These are phyloP conservation scores for Felis catus DNA, from an alignment of 2,113 vertebrate genomes.

Conservation along the genomic window DNA sequence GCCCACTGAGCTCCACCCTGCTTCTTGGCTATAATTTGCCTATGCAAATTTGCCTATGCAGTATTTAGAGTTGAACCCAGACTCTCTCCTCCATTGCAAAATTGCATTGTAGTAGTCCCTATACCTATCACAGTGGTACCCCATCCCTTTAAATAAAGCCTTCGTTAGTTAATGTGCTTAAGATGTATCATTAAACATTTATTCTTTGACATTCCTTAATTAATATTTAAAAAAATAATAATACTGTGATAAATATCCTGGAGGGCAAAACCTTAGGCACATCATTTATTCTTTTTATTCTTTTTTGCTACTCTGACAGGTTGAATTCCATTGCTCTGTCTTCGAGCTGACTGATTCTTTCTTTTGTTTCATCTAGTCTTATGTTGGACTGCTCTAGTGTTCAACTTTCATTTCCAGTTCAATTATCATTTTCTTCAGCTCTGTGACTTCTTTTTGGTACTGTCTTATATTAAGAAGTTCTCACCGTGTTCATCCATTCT, in stretches of 20 bases:
- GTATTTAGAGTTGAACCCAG: not conserved
- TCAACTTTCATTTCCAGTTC: not conserved
- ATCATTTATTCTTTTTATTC: not conserved
- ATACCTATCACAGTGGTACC: not conserved
- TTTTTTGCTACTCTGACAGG: not conserved
- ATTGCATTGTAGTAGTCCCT: not conserved
- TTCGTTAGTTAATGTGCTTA: not conserved
- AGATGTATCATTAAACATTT: not conserved
- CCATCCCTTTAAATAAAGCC: not conserved
- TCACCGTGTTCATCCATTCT: not conserved
- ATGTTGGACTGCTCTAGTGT: not conserved
- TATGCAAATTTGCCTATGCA: not conserved
- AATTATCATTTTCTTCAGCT: not conserved
- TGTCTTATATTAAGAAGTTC: not conserved
- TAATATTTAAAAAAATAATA: not conserved
- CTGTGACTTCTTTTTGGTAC: not conserved
- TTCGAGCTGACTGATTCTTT: not conserved
- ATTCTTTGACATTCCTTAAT: not conserved
- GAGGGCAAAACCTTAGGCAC: not conserved
- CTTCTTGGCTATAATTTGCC: not conserved
- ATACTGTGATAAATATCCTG: not conserved
- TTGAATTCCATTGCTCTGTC: not conserved
- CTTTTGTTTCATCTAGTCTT: not conserved
- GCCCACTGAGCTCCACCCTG: not conserved
- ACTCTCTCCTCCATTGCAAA: not conserved